Evolutionary conservation across 2,113 vertebrate genomes (phyloP).

Genomic region (Vulpes lagopus): DNA sequence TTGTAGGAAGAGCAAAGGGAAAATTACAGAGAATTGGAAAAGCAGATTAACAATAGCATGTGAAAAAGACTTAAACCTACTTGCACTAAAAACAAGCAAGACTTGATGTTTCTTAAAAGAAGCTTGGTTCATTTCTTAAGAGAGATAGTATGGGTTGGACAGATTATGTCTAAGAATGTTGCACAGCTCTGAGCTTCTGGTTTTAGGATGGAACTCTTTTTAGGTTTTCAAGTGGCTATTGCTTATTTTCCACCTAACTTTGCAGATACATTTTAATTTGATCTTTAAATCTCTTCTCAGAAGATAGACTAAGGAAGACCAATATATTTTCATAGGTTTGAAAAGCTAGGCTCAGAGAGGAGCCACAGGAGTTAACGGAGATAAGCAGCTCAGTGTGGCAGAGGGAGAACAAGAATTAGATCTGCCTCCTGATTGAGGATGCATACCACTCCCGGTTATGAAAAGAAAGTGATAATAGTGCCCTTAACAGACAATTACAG

Average conservation of each 20-base stretch:
- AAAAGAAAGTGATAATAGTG: not conserved
- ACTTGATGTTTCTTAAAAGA: not conserved
- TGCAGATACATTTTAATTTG: not conserved
- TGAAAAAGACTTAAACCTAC: not conserved
- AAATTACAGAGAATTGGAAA: slow-evolving; percentile 7
- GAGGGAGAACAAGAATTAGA: not conserved
- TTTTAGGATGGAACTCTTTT: not conserved
- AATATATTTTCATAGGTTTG: not conserved
- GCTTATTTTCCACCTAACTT: not conserved
- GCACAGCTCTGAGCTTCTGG: not conserved
- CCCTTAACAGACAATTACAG: accelerated
- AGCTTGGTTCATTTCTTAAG: not conserved
- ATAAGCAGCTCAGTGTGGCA: not conserved
- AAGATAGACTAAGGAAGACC: not conserved
- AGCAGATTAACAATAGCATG: not conserved
- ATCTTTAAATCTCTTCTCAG: not conserved
- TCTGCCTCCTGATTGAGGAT: too few relatives aligned
- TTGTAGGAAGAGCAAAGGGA: slow-evolving; percentile 38
- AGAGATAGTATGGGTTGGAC: not conserved
- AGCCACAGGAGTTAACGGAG: not conserved
- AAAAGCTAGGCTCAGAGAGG: not conserved
- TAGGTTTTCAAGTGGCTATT: not conserved
- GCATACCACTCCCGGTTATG: not conserved
- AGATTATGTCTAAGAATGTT: not conserved
- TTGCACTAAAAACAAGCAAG: not conserved